Base-by-base conservation (phyloP, 2,113 vertebrate genomes). In the Myotis brandtii region DNA sequence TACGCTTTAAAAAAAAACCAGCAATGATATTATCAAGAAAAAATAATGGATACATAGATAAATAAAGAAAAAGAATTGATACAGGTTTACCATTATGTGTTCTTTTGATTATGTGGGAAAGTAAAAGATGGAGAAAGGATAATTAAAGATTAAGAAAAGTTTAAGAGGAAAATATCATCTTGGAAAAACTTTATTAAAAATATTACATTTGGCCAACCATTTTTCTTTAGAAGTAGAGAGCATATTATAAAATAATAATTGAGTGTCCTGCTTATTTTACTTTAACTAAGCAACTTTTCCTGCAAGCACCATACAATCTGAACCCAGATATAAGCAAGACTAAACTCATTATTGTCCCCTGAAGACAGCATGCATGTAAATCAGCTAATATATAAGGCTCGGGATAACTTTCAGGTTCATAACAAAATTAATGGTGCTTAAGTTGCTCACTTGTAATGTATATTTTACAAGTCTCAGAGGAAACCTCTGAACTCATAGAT, bases 401-500 rank as follows among this genome's bases (percentile, higher is more conserved):
- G 34, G 85, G 46, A 91, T 95, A 97, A 96, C 86, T 96, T 97
- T 95, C 23, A 91, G 88, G 91, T 86, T 94, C 91, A 93, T 95
- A 95, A 96, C 96, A 97, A 98, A 98, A 97, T 95, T 97, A 89
- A 97, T 94, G 89, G 66, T 97, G 95, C 96, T 97, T 97, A 95
- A 96, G 97, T 93, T 97, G 56, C 91, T 97, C 86, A 91, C 77
- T 97, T 91, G 88, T 97, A 96, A 91, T 96, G 91, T 94, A 96
- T 96, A 96, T 93, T 98, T 97, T 97, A 98, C 66, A 97, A 96
- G 94, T 96, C 97, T 97, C 96, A 77, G 56, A 98, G 88, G 97
- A 94, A 94, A 91, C n/a, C 37, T 96, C 69, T 87, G 70, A 91
- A 96, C 73, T 89, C 82, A 93, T 85, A 87, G 84, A 91, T 86